Evolutionary conservation across 1,140 invertebrate genomes (phyloP).

Genomic region (Hylaeus volcanicus): DNA sequence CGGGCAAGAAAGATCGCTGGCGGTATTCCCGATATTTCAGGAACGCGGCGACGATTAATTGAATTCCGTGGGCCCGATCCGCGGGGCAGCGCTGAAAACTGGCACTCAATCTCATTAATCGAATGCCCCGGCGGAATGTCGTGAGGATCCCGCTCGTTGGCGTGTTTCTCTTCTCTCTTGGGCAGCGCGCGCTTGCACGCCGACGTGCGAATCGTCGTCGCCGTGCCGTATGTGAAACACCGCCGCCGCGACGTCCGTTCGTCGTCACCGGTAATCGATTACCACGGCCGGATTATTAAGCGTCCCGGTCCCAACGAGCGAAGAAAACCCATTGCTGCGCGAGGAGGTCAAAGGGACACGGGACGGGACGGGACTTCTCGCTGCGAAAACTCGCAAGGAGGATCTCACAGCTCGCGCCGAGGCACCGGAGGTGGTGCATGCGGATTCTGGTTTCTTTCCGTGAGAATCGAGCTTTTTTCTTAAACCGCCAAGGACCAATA

Average conservation of each 20-base stretch:
- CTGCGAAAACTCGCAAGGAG: constrained; percentile 35
- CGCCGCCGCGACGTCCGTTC: constrained; percentile 41
- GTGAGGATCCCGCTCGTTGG: constrained; percentile 17
- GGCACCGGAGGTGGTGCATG: background rate
- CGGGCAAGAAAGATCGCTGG: background rate
- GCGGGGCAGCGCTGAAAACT: constrained; percentile 47
- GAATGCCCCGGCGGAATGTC: constrained; percentile 57
- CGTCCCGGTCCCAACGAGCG: constrained; percentile 31
- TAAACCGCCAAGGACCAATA: too few species aligned
- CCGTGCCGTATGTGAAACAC: constrained; percentile 17
- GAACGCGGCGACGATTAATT: constrained; percentile 57
- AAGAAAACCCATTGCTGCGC: constrained; percentile 44
- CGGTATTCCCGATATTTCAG: constrained; percentile 59
- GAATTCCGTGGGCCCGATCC: constrained; percentile 34
- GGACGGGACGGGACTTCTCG: constrained; percentile 29
- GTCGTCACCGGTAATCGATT: constrained; percentile 58
- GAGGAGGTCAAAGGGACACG: constrained; percentile 60
- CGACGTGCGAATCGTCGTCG: constrained; percentile 48
- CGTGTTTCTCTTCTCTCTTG: background rate
- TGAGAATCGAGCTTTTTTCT: too few species aligned
- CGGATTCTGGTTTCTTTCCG: too few species aligned
- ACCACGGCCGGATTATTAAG: constrained; percentile 60
- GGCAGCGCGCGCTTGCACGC: background rate
- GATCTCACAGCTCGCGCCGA: constrained; percentile 12
- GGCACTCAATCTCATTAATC: constrained; percentile 58